Conservation (phyloP, 2,797 vertebrate species). For the Esox lucius region DNA sequence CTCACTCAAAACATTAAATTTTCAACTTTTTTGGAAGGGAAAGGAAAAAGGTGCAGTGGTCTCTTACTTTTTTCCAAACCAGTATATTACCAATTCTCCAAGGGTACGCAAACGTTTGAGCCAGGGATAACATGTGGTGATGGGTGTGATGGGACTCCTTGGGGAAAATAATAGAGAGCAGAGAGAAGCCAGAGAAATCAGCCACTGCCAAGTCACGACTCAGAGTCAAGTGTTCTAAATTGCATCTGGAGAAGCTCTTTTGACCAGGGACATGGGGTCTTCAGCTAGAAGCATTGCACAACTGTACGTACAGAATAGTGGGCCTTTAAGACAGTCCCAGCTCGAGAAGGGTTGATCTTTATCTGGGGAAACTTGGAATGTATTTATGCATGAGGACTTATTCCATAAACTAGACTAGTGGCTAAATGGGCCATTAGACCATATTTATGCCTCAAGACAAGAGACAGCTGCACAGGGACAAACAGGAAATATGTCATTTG, state of each 20-base stretch:
- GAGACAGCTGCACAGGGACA: neutral
- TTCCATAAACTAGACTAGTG: slow-evolving; percentile 8
- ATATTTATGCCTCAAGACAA: slow-evolving; percentile 2
- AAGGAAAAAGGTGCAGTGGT: too few relatives aligned
- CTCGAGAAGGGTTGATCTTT: neutral
- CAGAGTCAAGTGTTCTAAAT: too few relatives aligned
- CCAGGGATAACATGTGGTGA: too few relatives aligned
- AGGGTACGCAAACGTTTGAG: too few relatives aligned
- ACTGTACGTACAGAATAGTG: neutral
- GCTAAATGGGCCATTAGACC: neutral
- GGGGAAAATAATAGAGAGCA: neutral
- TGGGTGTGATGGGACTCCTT: slow-evolving; percentile 63
- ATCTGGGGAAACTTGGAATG: slow-evolving; percentile 16
- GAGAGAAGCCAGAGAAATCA: too few relatives aligned
- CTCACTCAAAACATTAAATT: too few relatives aligned
- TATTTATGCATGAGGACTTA: slow-evolving; percentile 20
- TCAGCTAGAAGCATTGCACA: neutral
- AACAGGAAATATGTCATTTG: neutral
- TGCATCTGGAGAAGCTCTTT: neutral
- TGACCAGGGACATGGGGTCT: neutral
- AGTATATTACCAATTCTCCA: too few relatives aligned
- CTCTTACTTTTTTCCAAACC: too few relatives aligned
- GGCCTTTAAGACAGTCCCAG: neutral
- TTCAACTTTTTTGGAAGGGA: too few relatives aligned
- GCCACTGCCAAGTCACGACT: neutral